These are phyloP conservation scores for Sapayoa aenigma DNA, from an alignment of 2,113 vertebrate species.

Conservation along the genomic window DNA sequence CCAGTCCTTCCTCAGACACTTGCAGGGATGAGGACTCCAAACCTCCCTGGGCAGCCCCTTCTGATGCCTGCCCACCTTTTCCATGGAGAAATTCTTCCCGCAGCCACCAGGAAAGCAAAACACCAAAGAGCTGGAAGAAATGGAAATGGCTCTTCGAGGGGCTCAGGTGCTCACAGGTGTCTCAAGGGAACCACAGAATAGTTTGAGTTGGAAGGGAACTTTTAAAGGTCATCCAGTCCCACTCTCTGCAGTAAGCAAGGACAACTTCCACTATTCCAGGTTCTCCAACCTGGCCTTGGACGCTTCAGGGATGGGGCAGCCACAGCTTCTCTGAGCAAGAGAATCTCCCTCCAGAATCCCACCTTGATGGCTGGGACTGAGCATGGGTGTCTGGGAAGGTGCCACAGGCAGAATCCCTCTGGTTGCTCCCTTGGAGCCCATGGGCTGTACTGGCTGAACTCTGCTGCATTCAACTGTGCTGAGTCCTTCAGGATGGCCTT, in stretches of 20 bases:
- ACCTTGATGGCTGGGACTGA: not conserved
- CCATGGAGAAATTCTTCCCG: not conserved
- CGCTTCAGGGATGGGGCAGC: not conserved
- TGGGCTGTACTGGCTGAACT: not conserved
- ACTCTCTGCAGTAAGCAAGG: not conserved
- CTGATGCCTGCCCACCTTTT: not conserved
- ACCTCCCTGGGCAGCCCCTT: not conserved
- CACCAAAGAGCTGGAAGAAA: not conserved
- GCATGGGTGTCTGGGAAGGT: accelerated
- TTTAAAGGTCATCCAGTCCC: not conserved
- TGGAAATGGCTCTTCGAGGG: not conserved
- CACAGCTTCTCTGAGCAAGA: not conserved
- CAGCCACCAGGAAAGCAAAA: not conserved
- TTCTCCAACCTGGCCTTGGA: not conserved
- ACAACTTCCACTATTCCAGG: not conserved
- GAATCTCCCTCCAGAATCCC: not conserved
- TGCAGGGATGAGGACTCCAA: not conserved
- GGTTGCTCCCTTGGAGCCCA: accelerated
- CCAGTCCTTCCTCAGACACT: not conserved
- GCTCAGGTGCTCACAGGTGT: not conserved
- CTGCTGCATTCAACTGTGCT: accelerated
- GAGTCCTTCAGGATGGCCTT: not conserved
- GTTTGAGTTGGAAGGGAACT: not conserved
- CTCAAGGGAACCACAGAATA: not conserved
- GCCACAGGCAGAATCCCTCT: not conserved